Percentiles rank a stretch among this genome's conserved stretches.
phyloP scores from a whole-genome alignment of 2,888 invertebrate genomes.

The Brachycybe producta region DNA sequence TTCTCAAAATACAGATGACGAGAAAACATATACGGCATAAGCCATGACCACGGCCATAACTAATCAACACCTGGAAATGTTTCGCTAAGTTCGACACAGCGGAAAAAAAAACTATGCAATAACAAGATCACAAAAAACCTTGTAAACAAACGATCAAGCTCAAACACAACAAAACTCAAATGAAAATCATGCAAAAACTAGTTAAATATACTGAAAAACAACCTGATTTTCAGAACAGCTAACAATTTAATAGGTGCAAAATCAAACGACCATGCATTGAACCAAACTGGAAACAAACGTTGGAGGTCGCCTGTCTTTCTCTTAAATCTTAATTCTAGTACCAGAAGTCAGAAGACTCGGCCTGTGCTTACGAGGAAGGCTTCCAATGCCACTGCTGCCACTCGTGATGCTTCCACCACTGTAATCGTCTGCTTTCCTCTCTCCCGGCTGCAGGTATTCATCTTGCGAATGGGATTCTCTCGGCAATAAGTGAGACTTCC shows the following conservation, averaged over 20 bases:
- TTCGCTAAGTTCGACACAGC: no score
- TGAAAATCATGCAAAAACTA: not conserved
- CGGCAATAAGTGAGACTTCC: conserved; percentile 36
- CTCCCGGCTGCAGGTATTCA: conserved; percentile 28
- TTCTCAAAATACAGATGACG: no score
- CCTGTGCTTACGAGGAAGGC: conserved; percentile 46
- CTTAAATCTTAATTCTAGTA: no score
- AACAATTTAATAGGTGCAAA: not conserved
- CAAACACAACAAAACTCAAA: not conserved
- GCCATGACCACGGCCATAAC: no score
- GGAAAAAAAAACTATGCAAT: no score
- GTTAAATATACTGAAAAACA: not conserved
- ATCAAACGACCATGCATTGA: not conserved
- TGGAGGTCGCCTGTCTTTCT: no score
- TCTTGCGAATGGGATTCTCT: conserved; percentile 33
- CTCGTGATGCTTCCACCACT: conserved; percentile 32
- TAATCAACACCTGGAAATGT: no score
- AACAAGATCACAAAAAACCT: no score
- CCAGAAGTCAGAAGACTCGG: conserved; percentile 24
- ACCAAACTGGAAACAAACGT: not conserved
- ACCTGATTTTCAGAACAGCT: not conserved
- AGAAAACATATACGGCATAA: no score
- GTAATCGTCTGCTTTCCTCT: conserved; percentile 23
- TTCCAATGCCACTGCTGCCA: conserved; percentile 73
- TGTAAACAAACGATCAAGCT: no score